Base-by-base conservation (phyloP, 2,888 invertebrate species). In the Sphaeridia pumilis region DNA sequence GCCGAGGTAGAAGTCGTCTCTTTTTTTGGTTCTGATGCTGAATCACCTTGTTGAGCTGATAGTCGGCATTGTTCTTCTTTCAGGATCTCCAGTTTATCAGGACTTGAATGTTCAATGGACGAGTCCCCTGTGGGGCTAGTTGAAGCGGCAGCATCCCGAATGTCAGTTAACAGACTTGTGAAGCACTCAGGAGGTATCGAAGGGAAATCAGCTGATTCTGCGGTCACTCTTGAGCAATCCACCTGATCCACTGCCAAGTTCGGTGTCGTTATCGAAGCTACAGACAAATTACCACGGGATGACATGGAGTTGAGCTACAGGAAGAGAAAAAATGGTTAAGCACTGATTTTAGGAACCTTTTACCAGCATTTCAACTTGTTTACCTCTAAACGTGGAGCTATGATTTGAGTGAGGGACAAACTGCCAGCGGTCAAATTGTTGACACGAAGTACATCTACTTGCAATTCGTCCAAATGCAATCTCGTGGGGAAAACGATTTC, bases 401-500 rank as follows among this genome's bases (percentile, higher is more conserved):
- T 54, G 5, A 65, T 50, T 47, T 60, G 56, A 10, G 60, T 57
- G 21, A 63, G 26, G 7, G 54, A 58, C 14, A 63, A 56, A 42
- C 55, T 57, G 26, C 55, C 56, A 24, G 65, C 65, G 36, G 54
- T 55, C 35, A 65, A 50, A 41, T 65, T 61, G 46, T 61, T 61
- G 22, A 63, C 63, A 54, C 61, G 54, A 24, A 65, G 57, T 26
- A 63, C 53, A 53, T 65, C 60, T 27, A 65, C 65, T 57, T 63
- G 63, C 52, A 65, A 52, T 48, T 65, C 60, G 34, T 63, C 58
- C 27, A 65, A 54, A 46, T 60, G 63, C 34, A 65, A 46, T 35
- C 61, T 46, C 20, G 56, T 58, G 5, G 65, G 65, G 42, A 63
- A 63, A 41, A 55, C 44, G 14, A 60, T 55, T 47, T 55, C 49